A percentile compares a stretch with the other conserved stretches of the same genome.
These are phyloP conservation scores for Eurytoma adleriae DNA, from an alignment of 2,888 invertebrate genomes.

Conservation along the genomic window DNA sequence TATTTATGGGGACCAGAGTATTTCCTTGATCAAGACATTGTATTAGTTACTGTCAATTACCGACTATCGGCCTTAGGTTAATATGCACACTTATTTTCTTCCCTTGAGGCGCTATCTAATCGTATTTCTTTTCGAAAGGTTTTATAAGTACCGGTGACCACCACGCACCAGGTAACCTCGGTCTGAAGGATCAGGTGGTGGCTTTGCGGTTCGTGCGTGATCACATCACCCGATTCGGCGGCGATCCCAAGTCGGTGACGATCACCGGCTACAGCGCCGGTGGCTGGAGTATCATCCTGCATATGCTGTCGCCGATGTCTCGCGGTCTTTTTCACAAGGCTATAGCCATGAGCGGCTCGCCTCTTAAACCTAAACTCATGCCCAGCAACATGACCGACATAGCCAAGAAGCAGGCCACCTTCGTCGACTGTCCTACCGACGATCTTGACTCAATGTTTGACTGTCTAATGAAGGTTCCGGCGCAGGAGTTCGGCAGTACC, in stretches of 20 bases:
- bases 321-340: constrained; percentile 83
- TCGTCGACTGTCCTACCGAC: constrained; percentile 79
- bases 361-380: constrained; percentile 78
- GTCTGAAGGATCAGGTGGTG: constrained; percentile 83
- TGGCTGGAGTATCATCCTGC: constrained; percentile 73
- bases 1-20: constrained; percentile 69
- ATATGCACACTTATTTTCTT: neutral
- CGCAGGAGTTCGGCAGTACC: constrained; percentile 46
- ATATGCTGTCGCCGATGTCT: constrained; percentile 80
- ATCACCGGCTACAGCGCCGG: constrained; percentile 79
- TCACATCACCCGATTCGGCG: constrained; percentile 82
- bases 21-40: constrained; percentile 68
- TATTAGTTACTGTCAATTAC: constrained; percentile 71
- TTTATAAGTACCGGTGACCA: constrained; percentile 81
- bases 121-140: constrained; percentile 71
- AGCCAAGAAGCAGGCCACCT: constrained; percentile 80
- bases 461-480: constrained; percentile 76
- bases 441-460: constrained; percentile 78
- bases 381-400: constrained; percentile 78
- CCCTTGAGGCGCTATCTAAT: neutral
- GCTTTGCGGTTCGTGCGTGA: constrained; percentile 81
- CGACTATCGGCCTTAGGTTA: constrained; percentile 72
- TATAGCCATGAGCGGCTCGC: constrained; percentile 83
- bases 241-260: constrained; percentile 81
- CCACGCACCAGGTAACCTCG: constrained; percentile 82